These are phyloP conservation scores for Drosophila infuscata DNA, from an alignment of 2,888 invertebrate genomes.

Conservation along the genomic window DNA sequence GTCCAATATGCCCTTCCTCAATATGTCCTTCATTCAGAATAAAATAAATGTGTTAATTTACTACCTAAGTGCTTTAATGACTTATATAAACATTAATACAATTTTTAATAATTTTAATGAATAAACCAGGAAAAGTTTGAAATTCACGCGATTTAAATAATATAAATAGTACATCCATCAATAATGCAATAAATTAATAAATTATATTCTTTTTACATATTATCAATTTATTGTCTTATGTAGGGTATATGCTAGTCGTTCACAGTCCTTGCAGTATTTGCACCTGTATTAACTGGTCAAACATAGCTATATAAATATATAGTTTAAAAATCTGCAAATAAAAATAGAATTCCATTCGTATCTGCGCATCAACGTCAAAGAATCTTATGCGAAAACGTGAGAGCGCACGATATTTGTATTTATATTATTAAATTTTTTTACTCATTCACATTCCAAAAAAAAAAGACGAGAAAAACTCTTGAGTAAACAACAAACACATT, in stretches of 20 bases:
- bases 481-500: slow-evolving; percentile 67
- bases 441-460: slow-evolving; percentile 20
- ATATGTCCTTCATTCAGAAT: background rate
- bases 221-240: background rate
- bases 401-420: slow-evolving; percentile 57
- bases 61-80: background rate
- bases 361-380: slow-evolving; percentile 64
- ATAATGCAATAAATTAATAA: background rate
- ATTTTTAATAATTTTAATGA: background rate
- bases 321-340: slow-evolving; percentile 20
- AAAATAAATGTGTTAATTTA: slow-evolving; percentile 1
- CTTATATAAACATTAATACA: background rate
- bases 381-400: slow-evolving; percentile 76
- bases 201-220: background rate
- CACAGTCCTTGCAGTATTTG: slow-evolving; percentile 10
- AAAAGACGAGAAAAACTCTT: slow-evolving; percentile 2
- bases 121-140: background rate
- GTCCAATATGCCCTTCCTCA: background rate
- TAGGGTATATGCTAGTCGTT: slow-evolving; percentile 37
- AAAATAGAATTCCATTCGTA: slow-evolving; percentile 72
- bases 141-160: background rate
- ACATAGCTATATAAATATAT: slow-evolving; percentile 38
- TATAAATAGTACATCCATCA: background rate
- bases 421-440: slow-evolving; percentile 18
- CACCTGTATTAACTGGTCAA: slow-evolving; percentile 62